These are phyloP conservation scores for Rotaria sp. DNA, from an alignment of 2,888 invertebrate species.

Conservation along the genomic window DNA sequence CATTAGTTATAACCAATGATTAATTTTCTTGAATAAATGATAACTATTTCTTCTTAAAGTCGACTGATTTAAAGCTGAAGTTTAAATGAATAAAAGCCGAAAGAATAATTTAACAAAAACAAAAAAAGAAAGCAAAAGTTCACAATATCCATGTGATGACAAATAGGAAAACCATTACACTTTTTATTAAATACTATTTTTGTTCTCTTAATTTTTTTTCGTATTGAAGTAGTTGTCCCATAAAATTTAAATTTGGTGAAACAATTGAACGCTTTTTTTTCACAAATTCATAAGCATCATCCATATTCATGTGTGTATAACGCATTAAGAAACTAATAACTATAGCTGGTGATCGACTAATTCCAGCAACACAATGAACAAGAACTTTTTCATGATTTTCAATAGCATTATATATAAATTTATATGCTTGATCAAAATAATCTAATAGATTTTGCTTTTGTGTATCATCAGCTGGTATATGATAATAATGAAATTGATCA, in stretches of 20 bases:
- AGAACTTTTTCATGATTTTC: background rate
- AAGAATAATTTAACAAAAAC: background rate
- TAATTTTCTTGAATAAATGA: background rate
- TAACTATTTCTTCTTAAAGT: background rate
- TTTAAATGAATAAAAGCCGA: background rate
- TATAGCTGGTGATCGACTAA: slow-evolving; percentile 1
- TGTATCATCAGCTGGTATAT: background rate
- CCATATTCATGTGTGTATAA: background rate
- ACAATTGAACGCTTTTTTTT: slow-evolving; percentile 1
- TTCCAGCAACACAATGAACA: slow-evolving; percentile 20
- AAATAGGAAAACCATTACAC: background rate
- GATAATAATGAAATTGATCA: background rate
- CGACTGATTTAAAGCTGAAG: background rate
- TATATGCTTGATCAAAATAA: background rate
- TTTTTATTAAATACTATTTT: background rate
- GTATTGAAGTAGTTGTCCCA: slow-evolving; percentile 25
- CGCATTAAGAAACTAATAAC: background rate
- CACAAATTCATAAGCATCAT: slow-evolving; percentile 13
- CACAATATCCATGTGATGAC: background rate
- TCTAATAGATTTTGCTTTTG: background rate
- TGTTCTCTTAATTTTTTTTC: background rate
- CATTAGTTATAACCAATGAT: background rate
- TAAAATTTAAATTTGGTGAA: background rate
- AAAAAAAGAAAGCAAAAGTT: background rate
- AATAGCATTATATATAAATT: background rate